phyloP scores from a whole-genome alignment of 2,888 invertebrate genomes.

The Polyommatus icarus region DNA sequence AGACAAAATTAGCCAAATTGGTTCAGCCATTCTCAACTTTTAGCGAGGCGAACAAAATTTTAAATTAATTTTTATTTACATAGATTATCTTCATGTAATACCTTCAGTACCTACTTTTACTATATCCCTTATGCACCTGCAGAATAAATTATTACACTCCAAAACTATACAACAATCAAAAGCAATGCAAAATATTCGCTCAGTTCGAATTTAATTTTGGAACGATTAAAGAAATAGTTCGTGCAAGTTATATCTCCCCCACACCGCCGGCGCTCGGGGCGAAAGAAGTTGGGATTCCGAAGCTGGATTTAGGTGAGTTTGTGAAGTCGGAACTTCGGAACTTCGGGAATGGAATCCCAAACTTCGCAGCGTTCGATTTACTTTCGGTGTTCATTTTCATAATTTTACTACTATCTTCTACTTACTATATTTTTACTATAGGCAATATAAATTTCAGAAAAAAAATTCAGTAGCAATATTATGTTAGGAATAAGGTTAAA shows the following conservation, averaged over 20 bases:
- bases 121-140: neutral
- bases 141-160: neutral
- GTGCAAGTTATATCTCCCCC: neutral
- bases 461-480: too few species aligned
- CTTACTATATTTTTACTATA: too few species aligned
- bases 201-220: neutral
- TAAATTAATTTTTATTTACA: too few species aligned
- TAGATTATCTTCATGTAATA: too few species aligned
- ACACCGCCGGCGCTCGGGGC: neutral
- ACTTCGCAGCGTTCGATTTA: constrained; percentile 3
- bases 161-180: constrained; percentile 4
- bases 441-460: too few species aligned
- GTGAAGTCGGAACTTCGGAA: neutral
- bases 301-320: constrained; percentile 17
- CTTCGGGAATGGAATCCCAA: constrained; percentile 1
- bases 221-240: constrained; percentile 16
- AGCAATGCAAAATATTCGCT: constrained; percentile 1
- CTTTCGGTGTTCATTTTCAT: constrained; percentile 4
- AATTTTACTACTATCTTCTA: neutral
- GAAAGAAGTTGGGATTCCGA: constrained; percentile 11
- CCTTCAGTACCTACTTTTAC: too few species aligned
- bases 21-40: too few species aligned
- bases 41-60: too few species aligned
- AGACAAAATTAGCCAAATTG: too few species aligned
- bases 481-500: too few species aligned